Evolutionary conservation across 2,888 invertebrate species (phyloP).

Genomic region (Caradrina clavipalpis): DNA sequence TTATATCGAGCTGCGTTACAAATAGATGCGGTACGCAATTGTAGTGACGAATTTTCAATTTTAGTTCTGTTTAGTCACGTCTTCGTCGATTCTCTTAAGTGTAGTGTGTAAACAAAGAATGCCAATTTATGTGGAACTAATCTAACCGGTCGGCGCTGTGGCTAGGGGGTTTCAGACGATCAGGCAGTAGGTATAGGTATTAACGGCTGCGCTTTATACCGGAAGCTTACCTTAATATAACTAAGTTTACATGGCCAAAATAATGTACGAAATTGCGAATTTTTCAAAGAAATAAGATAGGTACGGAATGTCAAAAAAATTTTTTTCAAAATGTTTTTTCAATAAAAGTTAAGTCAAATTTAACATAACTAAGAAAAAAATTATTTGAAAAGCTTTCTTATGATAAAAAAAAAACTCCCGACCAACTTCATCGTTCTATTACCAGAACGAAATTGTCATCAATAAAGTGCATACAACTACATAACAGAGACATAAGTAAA

Average conservation of each 20-base stretch:
- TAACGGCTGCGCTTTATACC: conserved; percentile 49
- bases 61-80: conserved; percentile 37
- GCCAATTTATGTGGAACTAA: conserved; percentile 65
- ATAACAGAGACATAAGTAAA: conserved; percentile 42
- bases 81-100: conserved; percentile 37
- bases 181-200: conserved; percentile 43
- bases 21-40: conserved; percentile 15
- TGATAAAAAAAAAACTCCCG: not conserved
- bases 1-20: not conserved
- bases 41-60: conserved; percentile 32
- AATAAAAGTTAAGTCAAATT: not conserved
- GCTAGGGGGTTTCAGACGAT: conserved; percentile 62
- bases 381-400: conserved; percentile 20
- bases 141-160: conserved; percentile 59
- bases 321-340: too few relatives aligned
- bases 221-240: conserved; percentile 29
- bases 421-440: conserved; percentile 19
- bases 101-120: conserved; percentile 54
- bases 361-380: not conserved
- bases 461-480: conserved; percentile 50
- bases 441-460: conserved; percentile 38
- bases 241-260: conserved; percentile 13
- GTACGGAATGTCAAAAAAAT: too few relatives aligned
- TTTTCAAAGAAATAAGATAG: not conserved
- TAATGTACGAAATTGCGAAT: not conserved